Evolutionary conservation across 2,888 invertebrate genomes (phyloP).

Genomic region (Idaea dimidiata): DNA sequence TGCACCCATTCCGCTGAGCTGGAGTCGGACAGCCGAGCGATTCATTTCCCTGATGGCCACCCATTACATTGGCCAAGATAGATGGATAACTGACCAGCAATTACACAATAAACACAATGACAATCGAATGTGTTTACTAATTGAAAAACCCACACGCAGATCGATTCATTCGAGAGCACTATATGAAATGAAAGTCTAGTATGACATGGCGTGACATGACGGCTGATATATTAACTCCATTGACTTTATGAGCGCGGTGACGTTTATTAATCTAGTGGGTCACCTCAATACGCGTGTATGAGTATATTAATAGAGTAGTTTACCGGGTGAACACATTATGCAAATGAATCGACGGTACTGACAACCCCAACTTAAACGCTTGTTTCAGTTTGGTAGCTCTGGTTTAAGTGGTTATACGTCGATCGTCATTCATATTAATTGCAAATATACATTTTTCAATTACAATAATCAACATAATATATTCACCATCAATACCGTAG

Average conservation of each 20-base stretch:
- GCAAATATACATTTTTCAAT: not conserved
- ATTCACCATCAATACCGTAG: too few relatives aligned
- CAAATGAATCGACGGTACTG: conserved; percentile 36
- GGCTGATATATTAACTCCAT: conserved; percentile 73
- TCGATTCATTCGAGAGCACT: conserved; percentile 74
- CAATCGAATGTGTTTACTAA: conserved; percentile 77
- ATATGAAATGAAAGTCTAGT: conserved; percentile 73
- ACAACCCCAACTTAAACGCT: conserved; percentile 28
- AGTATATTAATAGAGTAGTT: conserved; percentile 55
- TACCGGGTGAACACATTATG: conserved; percentile 40
- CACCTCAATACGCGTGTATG: conserved; percentile 53
- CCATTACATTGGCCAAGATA: conserved; percentile 77
- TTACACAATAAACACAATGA: conserved; percentile 77
- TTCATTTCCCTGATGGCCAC: conserved; percentile 76
- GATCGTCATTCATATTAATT: not conserved
- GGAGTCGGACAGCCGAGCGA: conserved; percentile 50
- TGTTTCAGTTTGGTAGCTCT: conserved; percentile 27
- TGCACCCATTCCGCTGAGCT: conserved; percentile 55
- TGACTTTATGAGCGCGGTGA: conserved; percentile 68
- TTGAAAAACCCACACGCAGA: conserved; percentile 72
- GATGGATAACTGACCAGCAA: conserved; percentile 76
- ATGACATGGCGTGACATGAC: conserved; percentile 61
- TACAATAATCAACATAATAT: too few relatives aligned
- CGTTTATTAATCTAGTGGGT: conserved; percentile 70
- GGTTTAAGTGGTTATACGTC: conserved; percentile 17